A percentile compares a stretch with the other conserved stretches of the same genome.
phyloP scores from a whole-genome alignment of 2,888 invertebrate genomes.

The Synanthedon myopaeformis region DNA sequence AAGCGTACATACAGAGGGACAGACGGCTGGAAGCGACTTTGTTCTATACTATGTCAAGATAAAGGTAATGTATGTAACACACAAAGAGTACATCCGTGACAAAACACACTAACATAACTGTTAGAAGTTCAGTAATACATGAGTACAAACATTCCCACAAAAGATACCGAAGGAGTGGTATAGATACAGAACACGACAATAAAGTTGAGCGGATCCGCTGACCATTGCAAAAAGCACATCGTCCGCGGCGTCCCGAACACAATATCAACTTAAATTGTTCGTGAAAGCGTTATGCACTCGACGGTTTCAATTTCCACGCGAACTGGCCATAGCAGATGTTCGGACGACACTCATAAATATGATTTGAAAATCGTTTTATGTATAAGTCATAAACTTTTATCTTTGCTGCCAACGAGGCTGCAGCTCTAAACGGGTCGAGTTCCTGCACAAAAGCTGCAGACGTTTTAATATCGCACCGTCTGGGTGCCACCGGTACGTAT shows the following conservation, averaged over 20 bases:
- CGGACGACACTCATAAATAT: conserved; percentile 62
- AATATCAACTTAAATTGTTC: conserved; percentile 66
- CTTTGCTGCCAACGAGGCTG: conserved; percentile 40
- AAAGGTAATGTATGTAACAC: not conserved
- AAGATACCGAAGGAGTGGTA: conserved; percentile 33
- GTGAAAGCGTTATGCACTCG: conserved; percentile 61
- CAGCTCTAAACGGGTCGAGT: conserved; percentile 47
- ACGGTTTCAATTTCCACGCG: conserved; percentile 65
- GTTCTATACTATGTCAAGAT: too few relatives aligned
- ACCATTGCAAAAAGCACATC: conserved; percentile 54
- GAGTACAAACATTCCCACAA: conserved; percentile 32
- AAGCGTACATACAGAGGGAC: too few relatives aligned
- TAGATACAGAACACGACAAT: conserved; percentile 39
- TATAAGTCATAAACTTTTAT: conserved; percentile 69
- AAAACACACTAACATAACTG: not conserved
- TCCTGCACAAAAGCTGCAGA: conserved; percentile 60
- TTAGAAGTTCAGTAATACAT: conserved; percentile 26
- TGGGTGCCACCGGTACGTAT: conserved; percentile 38
- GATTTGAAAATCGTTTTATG: conserved; percentile 70
- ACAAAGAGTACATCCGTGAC: not conserved
- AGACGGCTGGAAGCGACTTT: too few relatives aligned
- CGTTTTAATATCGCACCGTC: conserved; percentile 62
- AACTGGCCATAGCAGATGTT: conserved; percentile 62
- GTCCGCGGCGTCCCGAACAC: conserved; percentile 42
- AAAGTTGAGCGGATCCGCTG: conserved; percentile 49